phyloP scores from a whole-genome alignment of 1,140 invertebrate genomes.

The Portunus trituberculatus region DNA sequence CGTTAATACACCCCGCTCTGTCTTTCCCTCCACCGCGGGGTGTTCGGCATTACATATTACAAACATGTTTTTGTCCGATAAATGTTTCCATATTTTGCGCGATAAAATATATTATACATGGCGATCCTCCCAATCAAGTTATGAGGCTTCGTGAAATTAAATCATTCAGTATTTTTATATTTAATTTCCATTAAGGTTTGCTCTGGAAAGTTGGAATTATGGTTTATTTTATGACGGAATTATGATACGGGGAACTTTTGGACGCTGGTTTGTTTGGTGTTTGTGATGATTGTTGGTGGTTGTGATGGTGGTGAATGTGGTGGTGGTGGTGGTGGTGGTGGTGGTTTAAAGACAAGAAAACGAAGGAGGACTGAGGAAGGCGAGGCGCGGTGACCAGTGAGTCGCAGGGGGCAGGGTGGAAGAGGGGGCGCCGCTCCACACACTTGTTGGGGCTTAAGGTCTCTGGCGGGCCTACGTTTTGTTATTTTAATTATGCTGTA shows the following conservation, averaged over 20 bases:
- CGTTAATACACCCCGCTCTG: not conserved
- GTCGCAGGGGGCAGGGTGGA: not conserved
- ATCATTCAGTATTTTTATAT: slow-evolving; percentile 16
- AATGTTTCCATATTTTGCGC: slow-evolving; percentile 22
- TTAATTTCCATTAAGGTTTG: slow-evolving; percentile 24
- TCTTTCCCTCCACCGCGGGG: not conserved
- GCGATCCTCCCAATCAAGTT: slow-evolving; percentile 20
- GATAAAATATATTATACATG: slow-evolving; percentile 24
- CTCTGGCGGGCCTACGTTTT: not conserved
- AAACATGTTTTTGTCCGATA: slow-evolving; percentile 23
- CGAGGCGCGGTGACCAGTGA: too few relatives aligned
- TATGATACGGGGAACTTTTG: not conserved
- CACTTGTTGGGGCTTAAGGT: slow-evolving; percentile 11
- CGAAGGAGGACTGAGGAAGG: not conserved
- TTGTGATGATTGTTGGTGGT: not conserved
- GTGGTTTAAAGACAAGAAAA: not conserved
- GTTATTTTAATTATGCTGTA: not conserved
- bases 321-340: not conserved
- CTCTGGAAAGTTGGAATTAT: not conserved
- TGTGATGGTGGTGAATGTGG: too few relatives aligned
- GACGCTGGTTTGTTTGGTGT: not conserved
- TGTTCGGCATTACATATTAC: not conserved
- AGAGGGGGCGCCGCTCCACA: not conserved
- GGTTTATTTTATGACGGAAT: not conserved
- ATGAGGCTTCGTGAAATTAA: slow-evolving; percentile 14